Evolutionary conservation across 2,888 invertebrate genomes (phyloP), one percentile per base, ranked within the genome.

Genomic region (Lithodes maja): DNA sequence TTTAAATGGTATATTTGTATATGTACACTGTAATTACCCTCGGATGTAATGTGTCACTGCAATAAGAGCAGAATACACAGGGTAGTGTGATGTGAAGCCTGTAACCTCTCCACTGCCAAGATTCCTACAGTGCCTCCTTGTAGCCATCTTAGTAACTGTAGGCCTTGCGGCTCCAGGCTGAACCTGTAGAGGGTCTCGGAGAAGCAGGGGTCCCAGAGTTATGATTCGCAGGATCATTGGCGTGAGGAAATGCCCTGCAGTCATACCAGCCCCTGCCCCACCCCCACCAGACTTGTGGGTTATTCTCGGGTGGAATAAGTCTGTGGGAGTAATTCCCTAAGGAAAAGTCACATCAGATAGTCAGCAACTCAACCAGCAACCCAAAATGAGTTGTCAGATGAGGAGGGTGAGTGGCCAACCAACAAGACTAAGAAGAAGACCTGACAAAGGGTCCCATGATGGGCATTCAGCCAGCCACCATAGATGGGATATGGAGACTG

Each of bases 81-180:
- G 33, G 33, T 33, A 33, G 33, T 33, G 33, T 33, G 33, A 33
- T 33, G 33, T 33, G 33, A 33, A 33, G 33, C 33, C 33, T 33
- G n/a, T n/a, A 71, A n/a, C 71, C 71, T 71, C 71, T 71, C 71
- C 71, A 71, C n/a, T n/a, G 0, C 71, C 71, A 71, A 71, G 71
- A 71, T n/a, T 71, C 71, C 71, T 71, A n/a, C n/a, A 15, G 71
- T 71, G 71, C n/a, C 71, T 71, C 71, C 78, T 3, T 50, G 78
- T 3, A n/a, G 78, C 78, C 53, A 78, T 50, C 78, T 33, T 50
- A 3, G 78, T 78, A 78, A 78, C 78, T 78, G 78, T 17, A 49
- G 33, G 78, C n/a, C 78, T 78, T 53, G 78, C 78, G 50, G 49
- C 78, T 50, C 78, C 71, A 71, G n/a, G 71, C 71, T 15, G n/a